Percentiles rank a stretch among this genome's conserved stretches.
Conservation (phyloP, 2,797 vertebrate genomes). For the Tokudaia muenninki region DNA sequence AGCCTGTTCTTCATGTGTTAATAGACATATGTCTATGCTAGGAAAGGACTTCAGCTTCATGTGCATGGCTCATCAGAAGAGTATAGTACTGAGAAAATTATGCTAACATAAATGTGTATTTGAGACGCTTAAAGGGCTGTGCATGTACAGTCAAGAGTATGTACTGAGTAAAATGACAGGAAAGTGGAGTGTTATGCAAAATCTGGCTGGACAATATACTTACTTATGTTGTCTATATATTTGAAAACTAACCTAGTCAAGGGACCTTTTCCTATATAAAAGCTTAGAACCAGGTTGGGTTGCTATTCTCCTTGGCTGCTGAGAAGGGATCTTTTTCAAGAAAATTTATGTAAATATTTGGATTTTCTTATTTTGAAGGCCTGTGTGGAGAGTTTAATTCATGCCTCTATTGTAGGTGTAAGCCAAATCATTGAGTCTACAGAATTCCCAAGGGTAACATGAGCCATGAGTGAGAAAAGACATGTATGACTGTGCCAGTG, state of each 20-base stretch:
- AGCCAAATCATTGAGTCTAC: background rate
- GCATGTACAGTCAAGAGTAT: background rate
- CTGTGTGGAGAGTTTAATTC: background rate
- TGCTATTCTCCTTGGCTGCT: background rate
- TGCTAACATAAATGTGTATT: constrained; percentile 17
- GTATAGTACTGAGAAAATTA: background rate
- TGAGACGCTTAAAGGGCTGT: constrained; percentile 32
- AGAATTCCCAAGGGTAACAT: background rate
- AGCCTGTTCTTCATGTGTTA: background rate
- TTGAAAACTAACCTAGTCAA: background rate
- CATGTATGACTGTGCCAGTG: rapidly evolving
- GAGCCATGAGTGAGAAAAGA: background rate
- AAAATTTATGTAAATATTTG: background rate
- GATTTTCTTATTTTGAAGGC: background rate
- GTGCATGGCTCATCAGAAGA: constrained; percentile 22
- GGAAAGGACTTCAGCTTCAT: constrained; percentile 41
- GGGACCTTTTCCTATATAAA: background rate
- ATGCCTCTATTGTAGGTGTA: background rate
- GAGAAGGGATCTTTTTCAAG: background rate
- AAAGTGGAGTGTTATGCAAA: constrained; percentile 11
- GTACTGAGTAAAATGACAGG: background rate
- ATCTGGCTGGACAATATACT: background rate
- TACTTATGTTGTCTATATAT: background rate
- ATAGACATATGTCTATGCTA: background rate
- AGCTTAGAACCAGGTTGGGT: background rate